Evolutionary conservation across 2,797 vertebrate genomes (phyloP), one percentile per base, ranked within the genome.

Genomic region (Falco concolor): DNA sequence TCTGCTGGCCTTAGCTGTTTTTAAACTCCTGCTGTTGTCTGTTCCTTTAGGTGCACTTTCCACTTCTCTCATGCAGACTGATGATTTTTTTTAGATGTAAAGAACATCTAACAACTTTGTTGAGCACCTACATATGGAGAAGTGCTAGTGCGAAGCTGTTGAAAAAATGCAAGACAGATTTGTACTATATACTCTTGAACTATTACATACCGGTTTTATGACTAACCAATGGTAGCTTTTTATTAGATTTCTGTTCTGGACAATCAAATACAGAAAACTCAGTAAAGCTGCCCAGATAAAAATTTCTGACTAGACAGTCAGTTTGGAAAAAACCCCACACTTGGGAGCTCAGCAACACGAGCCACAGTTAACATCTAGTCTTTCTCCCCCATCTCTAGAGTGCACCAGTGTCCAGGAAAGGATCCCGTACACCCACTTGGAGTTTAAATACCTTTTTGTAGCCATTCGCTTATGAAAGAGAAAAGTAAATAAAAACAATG

Each of bases 401-500:
- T 73, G 36, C 70, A 83, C 54, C 63, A 80, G n/a, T 53, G 56
- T 50, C 61, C 80, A 93, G 65, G 67, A 95, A 96, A 92, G 59
- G 78, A 89, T 95, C 72, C 53, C 8, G 30, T 47, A 87, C 10
- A 68, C 36, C 40, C 78, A 54, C 44, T 36, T 86, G 78, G 94
- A 91, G 87, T 57, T 86, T 89, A 83, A 96, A 96, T 85, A 89
- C 68, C 45, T n/a, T 95, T 93, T 84, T 90, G 89, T 91, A 96
- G 89, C 63, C 34, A 92, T 90, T 93, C 95, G 93, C 78, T 92
- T 84, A 60, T 44, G 84, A 92, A 95, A 90, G 93, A 84, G 78
- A 77, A 96, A 96, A 96, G 92, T 85, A 94, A 95, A 96, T 91
- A 93, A 74, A 90, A 86, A 84, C 93, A 91, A 85, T 68, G 63